Conservation (phyloP, 2,797 vertebrate genomes). For the Spatula clypeata region DNA sequence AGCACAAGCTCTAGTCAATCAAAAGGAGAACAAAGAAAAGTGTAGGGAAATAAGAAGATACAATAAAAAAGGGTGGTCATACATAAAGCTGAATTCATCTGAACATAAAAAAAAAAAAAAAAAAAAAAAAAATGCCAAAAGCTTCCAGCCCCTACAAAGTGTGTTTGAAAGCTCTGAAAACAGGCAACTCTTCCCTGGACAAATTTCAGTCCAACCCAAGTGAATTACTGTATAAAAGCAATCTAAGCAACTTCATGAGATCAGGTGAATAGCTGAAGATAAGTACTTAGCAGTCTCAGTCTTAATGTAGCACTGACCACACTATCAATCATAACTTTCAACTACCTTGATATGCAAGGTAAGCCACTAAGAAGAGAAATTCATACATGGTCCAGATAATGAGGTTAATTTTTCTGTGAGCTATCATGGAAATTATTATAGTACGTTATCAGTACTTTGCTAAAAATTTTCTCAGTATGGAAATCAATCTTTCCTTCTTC, state of each 20-base stretch:
- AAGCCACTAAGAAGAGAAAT: conserved; percentile 57
- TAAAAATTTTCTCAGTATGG: conserved; percentile 53
- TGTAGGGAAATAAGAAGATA: not conserved
- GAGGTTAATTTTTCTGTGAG: conserved; percentile 69
- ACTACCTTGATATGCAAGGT: conserved; percentile 53
- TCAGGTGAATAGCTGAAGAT: not conserved
- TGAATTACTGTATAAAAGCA: not conserved
- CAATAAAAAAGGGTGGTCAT: conserved; percentile 29
- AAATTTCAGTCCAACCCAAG: not conserved
- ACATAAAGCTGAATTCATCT: conserved; percentile 23
- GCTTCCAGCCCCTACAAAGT: not conserved
- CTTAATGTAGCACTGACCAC: conserved; percentile 29
- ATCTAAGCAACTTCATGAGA: conserved; percentile 18
- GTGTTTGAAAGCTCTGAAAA: not conserved
- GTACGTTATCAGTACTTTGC: conserved; percentile 50
- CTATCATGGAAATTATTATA: conserved; percentile 55
- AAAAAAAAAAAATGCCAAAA: not conserved
- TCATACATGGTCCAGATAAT: conserved; percentile 51
- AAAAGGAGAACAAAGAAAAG: conserved; percentile 23
- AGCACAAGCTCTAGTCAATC: conserved; percentile 33
- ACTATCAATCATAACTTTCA: conserved; percentile 49
- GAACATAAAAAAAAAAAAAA: conserved; percentile 21
- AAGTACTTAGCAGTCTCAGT: conserved; percentile 20
- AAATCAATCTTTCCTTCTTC: conserved; percentile 69
- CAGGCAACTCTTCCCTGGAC: not conserved